These are phyloP conservation scores for Fabriciana adippe DNA, from an alignment of 2,888 invertebrate species.

Conservation along the genomic window DNA sequence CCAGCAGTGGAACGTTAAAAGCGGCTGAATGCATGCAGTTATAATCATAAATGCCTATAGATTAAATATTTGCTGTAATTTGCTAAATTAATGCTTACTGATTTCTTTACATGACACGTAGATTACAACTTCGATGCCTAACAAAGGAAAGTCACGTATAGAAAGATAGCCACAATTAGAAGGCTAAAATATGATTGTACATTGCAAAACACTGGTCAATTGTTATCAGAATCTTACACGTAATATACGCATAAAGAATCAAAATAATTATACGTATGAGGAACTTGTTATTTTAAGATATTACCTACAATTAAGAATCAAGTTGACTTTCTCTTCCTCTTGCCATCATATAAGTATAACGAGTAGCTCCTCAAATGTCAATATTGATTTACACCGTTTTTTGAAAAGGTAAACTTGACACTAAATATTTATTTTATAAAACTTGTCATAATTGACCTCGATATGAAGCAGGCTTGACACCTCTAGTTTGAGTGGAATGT, in stretches of 20 bases:
- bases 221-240: no score
- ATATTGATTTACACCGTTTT: slow-evolving; percentile 17
- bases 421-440: slow-evolving; percentile 22
- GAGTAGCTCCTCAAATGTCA: slow-evolving; percentile 1
- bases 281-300: neutral
- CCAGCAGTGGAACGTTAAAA: no score
- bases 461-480: slow-evolving; percentile 35
- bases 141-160: neutral
- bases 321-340: slow-evolving; percentile 26
- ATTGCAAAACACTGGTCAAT: neutral
- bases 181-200: neutral
- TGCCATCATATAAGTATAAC: neutral
- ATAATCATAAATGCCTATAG: neutral
- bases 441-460: slow-evolving; percentile 37
- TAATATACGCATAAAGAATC: no score
- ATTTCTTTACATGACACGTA: slow-evolving; percentile 14
- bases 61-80: slow-evolving; percentile 1
- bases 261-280: neutral
- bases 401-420: slow-evolving; percentile 27
- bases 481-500: slow-evolving; percentile 30
- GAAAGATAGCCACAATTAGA: slow-evolving; percentile 1
- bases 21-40: no score
- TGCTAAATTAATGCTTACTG: neutral
- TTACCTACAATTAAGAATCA: slow-evolving; percentile 10
- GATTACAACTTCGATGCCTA: neutral